A percentile compares a stretch with the other conserved stretches of the same genome.
Conservation (phyloP, 1,140 invertebrate species). For the Drosophila watanabei region DNA sequence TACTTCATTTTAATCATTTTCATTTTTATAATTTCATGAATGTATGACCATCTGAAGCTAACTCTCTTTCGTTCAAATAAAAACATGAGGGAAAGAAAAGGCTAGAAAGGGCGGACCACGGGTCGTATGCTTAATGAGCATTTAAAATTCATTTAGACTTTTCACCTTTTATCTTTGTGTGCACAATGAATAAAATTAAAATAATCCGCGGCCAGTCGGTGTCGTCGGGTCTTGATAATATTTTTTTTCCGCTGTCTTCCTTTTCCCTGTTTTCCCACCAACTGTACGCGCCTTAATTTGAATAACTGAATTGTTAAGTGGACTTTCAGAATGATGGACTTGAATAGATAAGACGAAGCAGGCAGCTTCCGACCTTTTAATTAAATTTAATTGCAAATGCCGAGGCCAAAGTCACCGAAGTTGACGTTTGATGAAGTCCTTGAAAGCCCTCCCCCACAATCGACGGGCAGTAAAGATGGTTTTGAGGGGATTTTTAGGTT, state of each 20-base stretch:
- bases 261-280: slow-evolving; percentile 8
- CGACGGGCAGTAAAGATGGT: slow-evolving; percentile 3
- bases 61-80: slow-evolving; percentile 19
- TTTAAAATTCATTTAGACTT: slow-evolving; percentile 82
- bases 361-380: slow-evolving; percentile 70
- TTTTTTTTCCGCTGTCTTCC: slow-evolving; percentile 44
- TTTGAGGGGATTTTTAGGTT: neutral
- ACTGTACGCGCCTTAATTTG: slow-evolving; percentile 58
- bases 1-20: neutral
- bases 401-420: slow-evolving; percentile 26
- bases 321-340: slow-evolving; percentile 68
- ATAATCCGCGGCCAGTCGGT: slow-evolving; percentile 69
- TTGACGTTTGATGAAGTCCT: slow-evolving; percentile 62
- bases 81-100: slow-evolving; percentile 4
- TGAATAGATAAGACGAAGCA: slow-evolving; percentile 40
- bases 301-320: slow-evolving; percentile 83
- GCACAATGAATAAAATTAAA: slow-evolving; percentile 84
- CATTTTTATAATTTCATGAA: slow-evolving; percentile 7
- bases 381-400: slow-evolving; percentile 83
- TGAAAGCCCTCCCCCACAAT: neutral
- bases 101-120: slow-evolving; percentile 6
- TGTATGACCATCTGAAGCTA: slow-evolving; percentile 4
- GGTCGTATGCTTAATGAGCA: slow-evolving; percentile 61
- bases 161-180: slow-evolving; percentile 82
- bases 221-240: slow-evolving; percentile 59